phyloP scores from a whole-genome alignment of 2,113 vertebrate genomes.

The Ifrita kowaldi region DNA sequence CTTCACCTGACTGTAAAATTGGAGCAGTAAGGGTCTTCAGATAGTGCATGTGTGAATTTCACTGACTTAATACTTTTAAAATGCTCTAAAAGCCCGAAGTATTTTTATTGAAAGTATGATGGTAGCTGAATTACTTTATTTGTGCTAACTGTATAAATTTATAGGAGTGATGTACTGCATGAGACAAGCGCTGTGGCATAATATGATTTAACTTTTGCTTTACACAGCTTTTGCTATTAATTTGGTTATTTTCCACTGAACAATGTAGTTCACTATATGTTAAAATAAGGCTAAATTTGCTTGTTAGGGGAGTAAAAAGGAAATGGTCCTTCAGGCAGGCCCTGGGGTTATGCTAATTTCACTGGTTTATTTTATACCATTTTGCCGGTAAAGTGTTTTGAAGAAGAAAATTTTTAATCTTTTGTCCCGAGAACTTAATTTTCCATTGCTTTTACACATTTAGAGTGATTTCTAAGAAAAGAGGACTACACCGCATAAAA shows the following conservation, averaged over 20 bases:
- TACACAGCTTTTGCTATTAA: neutral
- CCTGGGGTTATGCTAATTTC: neutral
- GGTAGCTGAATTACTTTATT: neutral
- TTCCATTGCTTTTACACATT: neutral
- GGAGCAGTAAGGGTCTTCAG: neutral
- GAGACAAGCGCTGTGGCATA: neutral
- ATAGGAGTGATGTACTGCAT: neutral
- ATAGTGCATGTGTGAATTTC: neutral
- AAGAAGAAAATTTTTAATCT: neutral
- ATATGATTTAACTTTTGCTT: neutral
- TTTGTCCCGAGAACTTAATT: neutral
- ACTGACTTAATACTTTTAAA: neutral
- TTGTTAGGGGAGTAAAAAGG: neutral
- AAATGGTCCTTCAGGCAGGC: neutral
- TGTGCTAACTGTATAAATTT: neutral
- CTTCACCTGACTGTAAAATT: neutral
- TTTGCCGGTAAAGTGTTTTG: neutral
- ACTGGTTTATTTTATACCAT: neutral
- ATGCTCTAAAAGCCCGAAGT: neutral
- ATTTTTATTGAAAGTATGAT: neutral
- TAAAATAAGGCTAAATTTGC: neutral
- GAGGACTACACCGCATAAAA: neutral
- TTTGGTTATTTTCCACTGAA: neutral
- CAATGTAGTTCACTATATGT: neutral
- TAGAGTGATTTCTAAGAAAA: neutral